A percentile compares a stretch with the other conserved stretches of the same genome.
Conservation (phyloP, 2,797 vertebrate species). For the Euphonia xanthogaster region DNA sequence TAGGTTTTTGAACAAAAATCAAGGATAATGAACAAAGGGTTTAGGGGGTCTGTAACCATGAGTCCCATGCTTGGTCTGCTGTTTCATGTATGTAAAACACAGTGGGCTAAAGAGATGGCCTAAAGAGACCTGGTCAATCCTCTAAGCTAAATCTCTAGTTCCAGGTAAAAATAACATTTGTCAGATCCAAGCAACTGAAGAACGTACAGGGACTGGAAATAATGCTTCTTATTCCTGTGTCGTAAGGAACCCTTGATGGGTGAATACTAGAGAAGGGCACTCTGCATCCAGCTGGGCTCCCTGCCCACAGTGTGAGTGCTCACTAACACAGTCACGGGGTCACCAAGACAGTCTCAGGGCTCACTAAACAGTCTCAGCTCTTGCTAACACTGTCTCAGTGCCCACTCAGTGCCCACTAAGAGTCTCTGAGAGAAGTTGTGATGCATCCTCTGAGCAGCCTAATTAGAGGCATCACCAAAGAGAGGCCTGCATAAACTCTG, state of each 20-base stretch:
- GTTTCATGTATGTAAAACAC: accelerated
- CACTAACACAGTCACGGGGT: too few species aligned
- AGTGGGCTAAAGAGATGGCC: not conserved
- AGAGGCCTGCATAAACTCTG: not conserved
- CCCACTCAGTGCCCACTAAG: not conserved
- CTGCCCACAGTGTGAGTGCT: accelerated
- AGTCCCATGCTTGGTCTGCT: not conserved
- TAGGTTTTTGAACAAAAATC: not conserved
- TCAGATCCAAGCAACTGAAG: not conserved
- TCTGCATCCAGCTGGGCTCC: not conserved
- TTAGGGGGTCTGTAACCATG: accelerated
- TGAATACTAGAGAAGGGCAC: not conserved
- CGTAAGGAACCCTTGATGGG: not conserved
- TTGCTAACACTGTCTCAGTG: accelerated
- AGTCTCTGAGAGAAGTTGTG: not conserved
- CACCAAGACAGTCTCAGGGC: not conserved
- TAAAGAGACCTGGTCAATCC: not conserved
- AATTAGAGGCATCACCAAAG: not conserved
- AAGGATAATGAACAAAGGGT: not conserved
- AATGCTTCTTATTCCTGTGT: not conserved
- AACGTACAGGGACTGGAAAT: not conserved
- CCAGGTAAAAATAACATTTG: not conserved
- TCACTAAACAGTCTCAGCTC: not conserved
- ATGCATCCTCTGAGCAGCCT: not conserved
- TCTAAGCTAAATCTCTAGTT: not conserved